Percentiles rank a stretch among this genome's conserved stretches.
Conservation (phyloP, 2,797 vertebrate species). For the Sebastes melanostomus region DNA sequence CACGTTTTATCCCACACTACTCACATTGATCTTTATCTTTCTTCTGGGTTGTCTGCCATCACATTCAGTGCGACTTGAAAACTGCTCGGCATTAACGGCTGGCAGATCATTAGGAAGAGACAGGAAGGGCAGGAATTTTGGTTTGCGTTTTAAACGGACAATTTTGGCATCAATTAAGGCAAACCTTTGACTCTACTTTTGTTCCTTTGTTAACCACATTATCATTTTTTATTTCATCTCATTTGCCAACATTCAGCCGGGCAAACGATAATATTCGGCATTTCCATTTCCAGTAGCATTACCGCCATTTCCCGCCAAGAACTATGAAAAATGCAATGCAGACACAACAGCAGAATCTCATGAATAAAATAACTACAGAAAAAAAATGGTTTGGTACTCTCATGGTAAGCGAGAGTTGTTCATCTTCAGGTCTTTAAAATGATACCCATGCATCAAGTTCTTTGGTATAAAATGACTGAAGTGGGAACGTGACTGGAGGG, state of each 20-base stretch:
- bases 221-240: background rate
- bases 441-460: conserved; percentile 3
- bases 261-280: background rate
- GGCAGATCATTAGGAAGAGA: conserved; percentile 43
- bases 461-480: conserved; percentile 4
- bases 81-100: conserved; percentile 32
- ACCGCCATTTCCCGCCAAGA: too few relatives aligned
- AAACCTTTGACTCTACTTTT: conserved; percentile 32
- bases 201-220: conserved; percentile 1
- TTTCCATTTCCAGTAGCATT: background rate
- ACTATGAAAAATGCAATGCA: background rate
- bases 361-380: conserved; percentile 11
- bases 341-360: conserved; percentile 9
- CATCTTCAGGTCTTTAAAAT: conserved; percentile 22
- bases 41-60: conserved; percentile 24
- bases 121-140: conserved; percentile 8
- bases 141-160: background rate
- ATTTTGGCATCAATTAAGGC: conserved; percentile 50
- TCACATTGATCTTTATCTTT: conserved; percentile 42
- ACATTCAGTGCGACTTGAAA: conserved; percentile 15
- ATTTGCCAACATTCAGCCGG: background rate
- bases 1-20: conserved; percentile 32
- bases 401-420: background rate
- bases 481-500: conserved; percentile 13
- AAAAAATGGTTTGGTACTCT: background rate